phyloP scores from a whole-genome alignment of 2,113 vertebrate genomes.

The Charina bottae region DNA sequence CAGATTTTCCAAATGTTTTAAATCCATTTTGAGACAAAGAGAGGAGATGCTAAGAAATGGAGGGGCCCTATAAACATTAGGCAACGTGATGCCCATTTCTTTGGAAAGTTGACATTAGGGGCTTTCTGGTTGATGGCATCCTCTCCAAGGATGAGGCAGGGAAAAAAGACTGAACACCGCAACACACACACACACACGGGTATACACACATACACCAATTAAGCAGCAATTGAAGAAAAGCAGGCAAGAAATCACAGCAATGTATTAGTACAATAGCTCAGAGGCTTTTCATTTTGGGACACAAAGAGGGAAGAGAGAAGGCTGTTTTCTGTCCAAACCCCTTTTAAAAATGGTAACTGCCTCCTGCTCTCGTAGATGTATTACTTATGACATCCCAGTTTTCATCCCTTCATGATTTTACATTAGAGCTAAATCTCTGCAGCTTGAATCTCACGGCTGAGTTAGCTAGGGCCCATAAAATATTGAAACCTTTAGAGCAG shows the following conservation, averaged over 20 bases:
- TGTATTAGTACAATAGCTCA: slow-evolving; percentile 86
- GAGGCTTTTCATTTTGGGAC: slow-evolving; percentile 91
- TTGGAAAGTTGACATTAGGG: slow-evolving; percentile 83
- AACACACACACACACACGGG: background rate
- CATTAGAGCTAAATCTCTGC: slow-evolving; percentile 99
- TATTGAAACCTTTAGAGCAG: slow-evolving; percentile 98
- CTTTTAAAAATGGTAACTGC: slow-evolving; percentile 88
- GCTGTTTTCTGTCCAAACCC: slow-evolving; percentile 90
- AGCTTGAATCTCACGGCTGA: slow-evolving; percentile 99
- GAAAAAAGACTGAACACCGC: background rate
- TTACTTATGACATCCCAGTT: slow-evolving; percentile 99
- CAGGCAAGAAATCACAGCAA: slow-evolving; percentile 81
- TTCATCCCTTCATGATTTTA: slow-evolving; percentile 98
- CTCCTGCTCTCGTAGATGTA: slow-evolving; percentile 89
- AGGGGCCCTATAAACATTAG: slow-evolving; percentile 89
- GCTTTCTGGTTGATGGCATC: slow-evolving; percentile 82
- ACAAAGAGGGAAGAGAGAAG: slow-evolving; percentile 88
- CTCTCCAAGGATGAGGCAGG: slow-evolving; percentile 67
- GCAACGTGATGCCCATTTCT: slow-evolving; percentile 85
- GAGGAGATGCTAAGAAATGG: slow-evolving; percentile 87
- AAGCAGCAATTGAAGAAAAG: slow-evolving; percentile 89
- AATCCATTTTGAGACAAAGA: slow-evolving; percentile 91
- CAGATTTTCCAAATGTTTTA: slow-evolving; percentile 99
- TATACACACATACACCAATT: slow-evolving; percentile 82
- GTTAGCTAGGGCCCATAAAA: slow-evolving; percentile 98